These are phyloP conservation scores for Luscinia luscinia DNA, from an alignment of 2,797 vertebrate species.

Conservation along the genomic window DNA sequence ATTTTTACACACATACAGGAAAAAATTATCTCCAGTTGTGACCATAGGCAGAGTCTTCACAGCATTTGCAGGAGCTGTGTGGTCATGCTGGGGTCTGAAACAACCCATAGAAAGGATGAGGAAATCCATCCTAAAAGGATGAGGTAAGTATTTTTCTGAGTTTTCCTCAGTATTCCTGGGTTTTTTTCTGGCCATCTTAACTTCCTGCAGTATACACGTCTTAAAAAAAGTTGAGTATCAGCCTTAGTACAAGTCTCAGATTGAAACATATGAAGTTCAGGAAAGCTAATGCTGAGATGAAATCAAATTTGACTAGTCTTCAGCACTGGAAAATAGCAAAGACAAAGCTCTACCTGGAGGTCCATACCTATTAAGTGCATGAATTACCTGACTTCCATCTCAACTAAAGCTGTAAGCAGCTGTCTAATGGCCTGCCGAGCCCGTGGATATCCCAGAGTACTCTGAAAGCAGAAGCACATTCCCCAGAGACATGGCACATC, in stretches of 20 bases:
- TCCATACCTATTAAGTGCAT: not conserved
- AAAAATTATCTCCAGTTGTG: not conserved
- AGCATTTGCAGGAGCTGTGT: fast-evolving
- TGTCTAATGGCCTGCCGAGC: fast-evolving
- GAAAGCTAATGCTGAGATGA: not conserved
- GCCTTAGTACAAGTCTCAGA: not conserved
- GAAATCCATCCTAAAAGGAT: not conserved
- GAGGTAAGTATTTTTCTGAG: not conserved
- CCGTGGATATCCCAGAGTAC: not conserved
- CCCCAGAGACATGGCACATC: not conserved
- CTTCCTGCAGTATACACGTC: not conserved
- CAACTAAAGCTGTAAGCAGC: not conserved
- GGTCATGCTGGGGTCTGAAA: not conserved
- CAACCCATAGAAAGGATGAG: not conserved
- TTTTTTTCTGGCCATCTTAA: not conserved
- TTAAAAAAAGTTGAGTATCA: not conserved
- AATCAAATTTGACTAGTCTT: not conserved
- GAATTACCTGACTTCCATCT: not conserved
- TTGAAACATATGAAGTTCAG: not conserved
- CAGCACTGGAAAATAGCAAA: not conserved
- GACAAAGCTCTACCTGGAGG: not conserved
- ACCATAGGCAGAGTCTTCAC: not conserved
- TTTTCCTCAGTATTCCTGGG: not conserved
- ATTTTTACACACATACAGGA: not conserved
- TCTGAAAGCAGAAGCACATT: fast-evolving